Evolutionary conservation across 2,888 invertebrate genomes (phyloP).

Genomic region (Leptopilina drosophilae): DNA sequence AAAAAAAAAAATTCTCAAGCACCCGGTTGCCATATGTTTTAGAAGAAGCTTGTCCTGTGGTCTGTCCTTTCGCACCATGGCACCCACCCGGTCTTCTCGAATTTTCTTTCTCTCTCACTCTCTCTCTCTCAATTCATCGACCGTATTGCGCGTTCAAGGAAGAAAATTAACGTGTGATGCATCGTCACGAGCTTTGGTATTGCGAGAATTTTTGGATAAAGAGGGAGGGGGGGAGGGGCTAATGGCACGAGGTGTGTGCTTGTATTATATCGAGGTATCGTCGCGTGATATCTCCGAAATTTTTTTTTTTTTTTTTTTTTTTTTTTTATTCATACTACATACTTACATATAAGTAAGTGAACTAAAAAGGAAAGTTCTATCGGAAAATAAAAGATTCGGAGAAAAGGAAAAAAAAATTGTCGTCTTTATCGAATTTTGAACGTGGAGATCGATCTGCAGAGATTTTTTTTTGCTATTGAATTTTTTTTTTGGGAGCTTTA

Average conservation of each 20-base stretch:
- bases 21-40: conserved; percentile 64
- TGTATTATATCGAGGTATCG: conserved; percentile 56
- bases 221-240: conserved; percentile 47
- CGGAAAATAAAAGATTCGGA: too few species aligned
- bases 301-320: too few species aligned
- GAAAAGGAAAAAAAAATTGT: too few species aligned
- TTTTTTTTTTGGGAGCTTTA: too few species aligned
- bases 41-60: conserved; percentile 45
- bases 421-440: too few species aligned
- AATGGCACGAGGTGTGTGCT: too few species aligned
- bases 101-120: conserved; percentile 22
- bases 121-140: background rate
- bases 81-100: conserved; percentile 40
- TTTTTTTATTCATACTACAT: too few species aligned
- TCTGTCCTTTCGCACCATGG: conserved; percentile 58
- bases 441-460: too few species aligned
- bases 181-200: too few species aligned
- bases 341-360: too few species aligned
- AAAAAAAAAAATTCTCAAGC: conserved; percentile 7
- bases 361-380: too few species aligned
- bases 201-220: conserved; percentile 11
- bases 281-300: conserved; percentile 60
- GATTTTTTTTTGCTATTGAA: too few species aligned
- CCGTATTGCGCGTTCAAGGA: conserved; percentile 51
- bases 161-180: conserved; percentile 30